Evolutionary conservation across 2,888 invertebrate species (phyloP), one percentile per base, ranked within the genome.

Genomic region (Amblyjoppa proteus): DNA sequence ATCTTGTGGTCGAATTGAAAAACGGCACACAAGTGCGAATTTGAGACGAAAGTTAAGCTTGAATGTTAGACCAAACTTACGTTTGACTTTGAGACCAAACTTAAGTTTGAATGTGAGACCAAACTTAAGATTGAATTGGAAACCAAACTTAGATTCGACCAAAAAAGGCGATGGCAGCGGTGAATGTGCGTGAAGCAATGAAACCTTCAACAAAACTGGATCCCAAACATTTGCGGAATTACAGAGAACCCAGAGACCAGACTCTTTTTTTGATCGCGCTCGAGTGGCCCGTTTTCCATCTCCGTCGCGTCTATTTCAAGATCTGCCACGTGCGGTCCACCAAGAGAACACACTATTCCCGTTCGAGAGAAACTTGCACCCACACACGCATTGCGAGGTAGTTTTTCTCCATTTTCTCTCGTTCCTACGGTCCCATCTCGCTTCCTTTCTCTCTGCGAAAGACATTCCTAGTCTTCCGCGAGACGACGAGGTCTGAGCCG

Each of bases 401-500:
- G 49, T 61, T 70, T 69, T 34, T 66, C 38, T 38, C 25, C 11
- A 41, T 28, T 31, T 51, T 9, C 53, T 69, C 31, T 74, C 25
- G 20, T 64, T 70, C 70, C 77, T 53, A 25, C 20, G 73, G 6
- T 84, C 64, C 51, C 76, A 31, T 45, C 56, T 41, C 71, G 3
- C 51, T 70, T 6, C 11, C 53, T 20, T 73, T 73, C 68, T 69
- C 61, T 13, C 68, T 49, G 58, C 64, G 51, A 53, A 38, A 56
- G 66, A 81, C 68, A 74, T 81, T 68, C 28, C 49, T 25, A 25
- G 49, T 31, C 41, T 20, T 25, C 66, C 45, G 20, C 16, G n/a
- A 51, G 61, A 75, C 61, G 28, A 73, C 53, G 73, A 53, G 76
- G 64, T 70, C 61, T 20, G 70, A 74, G 66, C 69, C 31, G 70